Conservation (phyloP, 1,140 invertebrate genomes). For the Drosophila nigromelanica region DNA sequence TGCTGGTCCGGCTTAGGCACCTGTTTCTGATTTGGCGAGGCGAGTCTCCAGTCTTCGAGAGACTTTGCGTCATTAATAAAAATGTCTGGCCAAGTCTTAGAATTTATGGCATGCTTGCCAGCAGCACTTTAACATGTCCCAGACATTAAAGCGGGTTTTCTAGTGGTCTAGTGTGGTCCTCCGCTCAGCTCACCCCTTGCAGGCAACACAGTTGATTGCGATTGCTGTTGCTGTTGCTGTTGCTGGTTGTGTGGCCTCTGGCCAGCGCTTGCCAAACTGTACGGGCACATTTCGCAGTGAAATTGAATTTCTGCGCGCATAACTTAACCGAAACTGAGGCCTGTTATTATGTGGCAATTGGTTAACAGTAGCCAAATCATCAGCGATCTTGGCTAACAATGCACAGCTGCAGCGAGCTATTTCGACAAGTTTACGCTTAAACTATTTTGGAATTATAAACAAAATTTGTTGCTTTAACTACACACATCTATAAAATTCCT, state of each 20-base stretch:
- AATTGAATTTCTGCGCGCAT: slow-evolving; percentile 10
- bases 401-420: neutral
- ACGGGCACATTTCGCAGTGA: slow-evolving; percentile 9
- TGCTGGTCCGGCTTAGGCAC: slow-evolving; percentile 23
- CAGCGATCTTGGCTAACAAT: neutral
- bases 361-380: neutral
- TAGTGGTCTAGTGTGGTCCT: neutral
- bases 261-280: slow-evolving; percentile 50
- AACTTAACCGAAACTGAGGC: neutral
- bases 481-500: too few relatives aligned
- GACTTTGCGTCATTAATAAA: slow-evolving; percentile 78
- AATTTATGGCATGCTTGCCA: slow-evolving; percentile 76
- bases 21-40: slow-evolving; percentile 46
- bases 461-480: too few relatives aligned
- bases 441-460: neutral
- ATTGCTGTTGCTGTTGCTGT: neutral
- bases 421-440: neutral
- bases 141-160: slow-evolving; percentile 70
- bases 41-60: slow-evolving; percentile 40
- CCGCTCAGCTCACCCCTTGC: neutral
- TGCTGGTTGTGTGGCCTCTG: slow-evolving; percentile 6
- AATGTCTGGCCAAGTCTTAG: slow-evolving; percentile 77
- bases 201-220: neutral
- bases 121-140: slow-evolving; percentile 64
- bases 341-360: neutral